Percentiles rank a stretch among this genome's conserved stretches.
phyloP scores from a whole-genome alignment of 1,140 invertebrate genomes.

The Musca domestica region DNA sequence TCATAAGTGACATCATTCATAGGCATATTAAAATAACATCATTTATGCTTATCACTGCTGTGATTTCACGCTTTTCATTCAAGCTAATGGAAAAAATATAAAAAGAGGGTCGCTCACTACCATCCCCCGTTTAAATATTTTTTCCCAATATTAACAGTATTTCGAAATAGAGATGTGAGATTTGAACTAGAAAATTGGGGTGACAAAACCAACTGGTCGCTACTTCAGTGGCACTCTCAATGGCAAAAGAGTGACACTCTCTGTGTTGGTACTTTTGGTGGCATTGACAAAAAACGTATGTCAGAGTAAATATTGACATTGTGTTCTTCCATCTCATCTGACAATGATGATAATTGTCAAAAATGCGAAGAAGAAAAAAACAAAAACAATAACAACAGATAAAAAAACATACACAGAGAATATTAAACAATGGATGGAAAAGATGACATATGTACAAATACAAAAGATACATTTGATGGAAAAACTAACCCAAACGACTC shows the following conservation, averaged over 20 bases:
- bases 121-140: too few species aligned
- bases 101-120: too few species aligned
- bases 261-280: neutral
- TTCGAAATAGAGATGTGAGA: too few species aligned
- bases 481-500: too few species aligned
- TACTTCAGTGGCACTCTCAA: neutral
- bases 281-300: neutral
- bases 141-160: too few species aligned
- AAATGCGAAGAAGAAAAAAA: neutral
- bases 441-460: slow-evolving; percentile 8
- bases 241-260: neutral
- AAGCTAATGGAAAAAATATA: too few species aligned
- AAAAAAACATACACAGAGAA: neutral
- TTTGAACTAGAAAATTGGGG: neutral
- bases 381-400: neutral
- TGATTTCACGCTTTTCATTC: too few species aligned
- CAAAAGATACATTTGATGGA: neutral
- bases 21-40: too few species aligned
- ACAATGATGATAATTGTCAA: neutral
- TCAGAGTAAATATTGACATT: neutral
- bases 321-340: neutral
- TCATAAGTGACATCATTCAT: too few species aligned
- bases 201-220: neutral
- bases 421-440: neutral
- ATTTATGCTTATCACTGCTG: too few species aligned